Evolutionary conservation across 2,888 invertebrate species (phyloP), one percentile per base, ranked within the genome.

Genomic region (Pachymerium ferrugineum): DNA sequence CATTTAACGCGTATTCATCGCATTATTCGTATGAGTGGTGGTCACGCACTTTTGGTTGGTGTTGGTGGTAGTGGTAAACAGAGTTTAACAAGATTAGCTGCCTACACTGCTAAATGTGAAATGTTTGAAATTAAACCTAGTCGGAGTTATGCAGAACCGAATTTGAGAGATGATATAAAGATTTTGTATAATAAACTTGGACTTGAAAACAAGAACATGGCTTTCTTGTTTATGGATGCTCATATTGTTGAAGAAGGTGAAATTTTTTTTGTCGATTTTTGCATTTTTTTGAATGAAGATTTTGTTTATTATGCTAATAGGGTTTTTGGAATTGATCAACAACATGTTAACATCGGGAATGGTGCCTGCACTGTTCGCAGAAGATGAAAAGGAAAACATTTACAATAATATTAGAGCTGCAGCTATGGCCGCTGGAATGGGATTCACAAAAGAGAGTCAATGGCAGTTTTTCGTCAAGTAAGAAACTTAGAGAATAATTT

Each of bases 11-110:
- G 95, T 68, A 87, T 94, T 12, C 94, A 95, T 78, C 88, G 96
- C 25, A 89, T 90, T 0, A 84, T 96, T 75, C 87, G 95, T 76
- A 89, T 94, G 88, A 87, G 90, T 80, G 85, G 89, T 76, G 94
- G 94, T 0, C 93, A 96, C 81, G 88, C 90, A 4, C 85, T 96
- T 83, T 84, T 95, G 47, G 89, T 95, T 14, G 96, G 96, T 10
- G 91, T 93, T 1, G 94, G 93, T 1, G 95, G 96, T 22, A 89
- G 92, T 78, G 96, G 96, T 22, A 95, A 96, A 83, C 89, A 91
- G 79, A 89, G 89, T 76, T 86, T 95, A 25, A 90, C 92, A 22
- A 87, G 87, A 72, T 85, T 96, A 4, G 90, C 94, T 0, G 87
- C 93, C 0, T 94, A 91, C 80, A 90, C 95, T 0, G 94, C 95